Percentiles rank a stretch among this genome's conserved stretches.
These are phyloP conservation scores for Ladona fulva DNA, from an alignment of 1,140 invertebrate genomes.

Conservation along the genomic window DNA sequence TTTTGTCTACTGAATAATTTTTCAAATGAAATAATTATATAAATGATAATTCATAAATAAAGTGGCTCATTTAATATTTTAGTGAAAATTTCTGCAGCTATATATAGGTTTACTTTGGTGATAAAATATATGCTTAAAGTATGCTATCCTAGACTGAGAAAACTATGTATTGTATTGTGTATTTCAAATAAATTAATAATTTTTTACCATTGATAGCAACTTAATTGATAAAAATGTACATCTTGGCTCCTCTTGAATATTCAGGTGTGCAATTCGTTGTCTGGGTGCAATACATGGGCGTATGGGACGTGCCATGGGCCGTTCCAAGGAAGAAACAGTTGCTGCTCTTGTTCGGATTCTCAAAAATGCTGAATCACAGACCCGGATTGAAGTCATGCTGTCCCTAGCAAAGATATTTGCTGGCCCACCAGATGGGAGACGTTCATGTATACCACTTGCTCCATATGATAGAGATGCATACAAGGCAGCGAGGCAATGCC, in stretches of 20 bases:
- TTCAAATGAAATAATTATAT: no score
- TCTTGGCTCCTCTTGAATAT: constrained; percentile 27
- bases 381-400: constrained; percentile 91
- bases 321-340: constrained; percentile 96
- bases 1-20: no score
- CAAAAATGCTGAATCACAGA: constrained; percentile 91
- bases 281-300: constrained; percentile 97
- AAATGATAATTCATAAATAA: no score
- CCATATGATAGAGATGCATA: constrained; percentile 54
- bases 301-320: constrained; percentile 94
- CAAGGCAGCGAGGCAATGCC: constrained; percentile 72
- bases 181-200: constrained; percentile 10
- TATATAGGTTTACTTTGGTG: no score
- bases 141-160: no score
- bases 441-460: background rate
- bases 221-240: no score
- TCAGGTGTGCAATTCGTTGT: constrained; percentile 90
- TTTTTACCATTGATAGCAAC: no score
- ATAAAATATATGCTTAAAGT: no score
- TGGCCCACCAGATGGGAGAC: background rate
- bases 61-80: no score
- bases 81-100: no score
- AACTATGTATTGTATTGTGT: no score
- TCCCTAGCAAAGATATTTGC: constrained; percentile 73
- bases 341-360: constrained; percentile 84